Evolutionary conservation across 2,888 invertebrate species (phyloP).

Genomic region (Aphrophora alni): DNA sequence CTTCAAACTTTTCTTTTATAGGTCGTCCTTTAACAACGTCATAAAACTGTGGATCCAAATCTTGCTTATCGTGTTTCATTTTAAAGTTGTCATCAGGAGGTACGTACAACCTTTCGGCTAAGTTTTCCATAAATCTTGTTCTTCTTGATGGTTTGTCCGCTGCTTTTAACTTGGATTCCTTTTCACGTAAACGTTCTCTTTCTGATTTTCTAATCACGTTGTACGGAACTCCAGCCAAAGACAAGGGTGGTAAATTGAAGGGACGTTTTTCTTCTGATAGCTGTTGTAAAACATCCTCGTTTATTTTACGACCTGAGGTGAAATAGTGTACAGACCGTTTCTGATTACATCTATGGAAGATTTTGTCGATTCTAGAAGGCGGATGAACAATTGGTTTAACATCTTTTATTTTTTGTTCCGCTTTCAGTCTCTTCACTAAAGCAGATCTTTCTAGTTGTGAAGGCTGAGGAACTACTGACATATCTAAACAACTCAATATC

Average conservation of each 20-base stretch:
- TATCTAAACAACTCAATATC: background rate
- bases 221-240: conserved; percentile 18
- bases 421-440: background rate
- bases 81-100: conserved; percentile 19
- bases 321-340: conserved; percentile 35
- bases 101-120: conserved; percentile 29
- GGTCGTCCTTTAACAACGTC: conserved; percentile 33
- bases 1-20: conserved; percentile 28
- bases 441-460: background rate
- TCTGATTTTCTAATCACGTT: conserved; percentile 9
- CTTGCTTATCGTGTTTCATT: background rate
- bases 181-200: background rate
- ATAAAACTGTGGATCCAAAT: conserved; percentile 31
- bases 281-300: background rate
- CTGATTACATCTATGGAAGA: conserved; percentile 32
- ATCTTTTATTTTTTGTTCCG: conserved; percentile 18
- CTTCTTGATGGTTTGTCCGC: conserved; percentile 20
- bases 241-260: conserved; percentile 2
- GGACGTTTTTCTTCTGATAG: background rate
- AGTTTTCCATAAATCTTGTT: conserved; percentile 6
- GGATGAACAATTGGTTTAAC: conserved; percentile 10
- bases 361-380: conserved; percentile 20
- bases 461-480: background rate
- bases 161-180: background rate
- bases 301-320: conserved; percentile 36